A percentile compares a stretch with the other conserved stretches of the same genome.
Evolutionary conservation across 1,140 invertebrate species (phyloP).

Genomic region (Paraescarpia echinospica): DNA sequence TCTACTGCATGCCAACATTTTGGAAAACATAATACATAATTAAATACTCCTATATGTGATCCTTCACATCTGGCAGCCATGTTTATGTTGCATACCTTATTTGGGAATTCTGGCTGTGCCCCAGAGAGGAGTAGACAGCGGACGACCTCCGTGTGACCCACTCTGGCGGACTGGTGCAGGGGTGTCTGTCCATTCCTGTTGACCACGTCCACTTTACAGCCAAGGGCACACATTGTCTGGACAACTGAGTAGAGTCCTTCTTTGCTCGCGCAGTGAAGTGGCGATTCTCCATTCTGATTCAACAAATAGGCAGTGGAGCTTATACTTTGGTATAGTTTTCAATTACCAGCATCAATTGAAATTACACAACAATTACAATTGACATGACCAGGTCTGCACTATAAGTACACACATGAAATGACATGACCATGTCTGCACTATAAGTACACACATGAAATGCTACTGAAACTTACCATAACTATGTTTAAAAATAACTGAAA

Average conservation of each 20-base stretch:
- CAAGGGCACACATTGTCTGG: conserved; percentile 74
- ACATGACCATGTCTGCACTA: no score
- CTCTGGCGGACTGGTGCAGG: conserved; percentile 73
- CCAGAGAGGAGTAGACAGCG: conserved; percentile 71
- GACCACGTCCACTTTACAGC: conserved; percentile 71
- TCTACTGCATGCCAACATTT: no score
- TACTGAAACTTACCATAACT: no score
- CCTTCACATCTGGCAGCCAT: no score
- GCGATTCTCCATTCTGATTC: conserved; percentile 65
- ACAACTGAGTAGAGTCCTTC: conserved; percentile 71
- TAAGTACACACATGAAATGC: no score
- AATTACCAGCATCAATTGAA: neutral
- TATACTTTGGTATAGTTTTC: neutral
- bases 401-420: no score
- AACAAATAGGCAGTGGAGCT: neutral
- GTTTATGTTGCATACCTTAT: neutral
- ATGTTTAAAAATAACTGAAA: no score
- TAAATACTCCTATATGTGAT: no score
- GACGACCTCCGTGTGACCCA: conserved; percentile 76
- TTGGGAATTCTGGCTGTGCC: conserved; percentile 58
- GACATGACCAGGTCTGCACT: no score
- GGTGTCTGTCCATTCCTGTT: conserved; percentile 72
- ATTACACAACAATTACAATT: no score
- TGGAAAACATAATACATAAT: no score
- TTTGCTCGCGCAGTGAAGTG: conserved; percentile 74